phyloP scores from a whole-genome alignment of 2,888 invertebrate genomes.

The Ischnura elegans region DNA sequence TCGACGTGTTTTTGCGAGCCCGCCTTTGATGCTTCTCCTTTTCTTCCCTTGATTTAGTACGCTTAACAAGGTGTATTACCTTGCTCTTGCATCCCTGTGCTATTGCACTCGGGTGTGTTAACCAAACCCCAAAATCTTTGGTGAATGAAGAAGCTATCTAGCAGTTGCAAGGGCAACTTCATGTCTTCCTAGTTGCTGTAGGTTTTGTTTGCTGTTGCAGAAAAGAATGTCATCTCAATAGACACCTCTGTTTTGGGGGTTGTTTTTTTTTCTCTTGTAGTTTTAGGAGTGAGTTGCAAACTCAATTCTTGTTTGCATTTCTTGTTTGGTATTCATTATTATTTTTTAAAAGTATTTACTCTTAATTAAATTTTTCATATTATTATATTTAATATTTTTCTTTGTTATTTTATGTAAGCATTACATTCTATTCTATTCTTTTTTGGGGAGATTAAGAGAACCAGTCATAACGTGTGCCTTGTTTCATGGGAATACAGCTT shows the following conservation, averaged over 20 bases:
- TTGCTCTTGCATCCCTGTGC: constrained; percentile 71
- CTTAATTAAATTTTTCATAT: constrained; percentile 67
- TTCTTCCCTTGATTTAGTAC: constrained; percentile 73
- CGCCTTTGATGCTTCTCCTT: constrained; percentile 60
- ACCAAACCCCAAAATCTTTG: constrained; percentile 69
- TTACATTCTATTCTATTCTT: constrained; percentile 65
- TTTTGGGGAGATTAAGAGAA: constrained; percentile 60
- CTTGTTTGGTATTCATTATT: constrained; percentile 64
- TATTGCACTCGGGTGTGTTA: constrained; percentile 71
- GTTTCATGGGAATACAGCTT: constrained; percentile 20
- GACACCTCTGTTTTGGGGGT: constrained; percentile 9
- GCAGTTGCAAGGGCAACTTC: constrained; percentile 69
- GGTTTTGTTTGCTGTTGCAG: constrained; percentile 66
- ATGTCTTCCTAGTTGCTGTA: constrained; percentile 73
- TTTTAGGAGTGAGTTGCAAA: constrained; percentile 59
- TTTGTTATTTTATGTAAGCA: constrained; percentile 67
- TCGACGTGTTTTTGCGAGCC: constrained; percentile 53
- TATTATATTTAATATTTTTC: constrained; percentile 68
- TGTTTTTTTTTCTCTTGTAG: constrained; percentile 53
- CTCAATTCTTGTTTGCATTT: constrained; percentile 63
- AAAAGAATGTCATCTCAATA: constrained; percentile 64
- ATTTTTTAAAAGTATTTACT: constrained; percentile 68
- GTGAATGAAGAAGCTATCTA: constrained; percentile 67
- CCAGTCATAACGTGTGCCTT: constrained; percentile 53
- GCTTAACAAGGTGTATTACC: constrained; percentile 71